A percentile compares a stretch with the other conserved stretches of the same genome.
Evolutionary conservation across 2,113 vertebrate species (phyloP).

Genomic region (Alexandromys fortis): DNA sequence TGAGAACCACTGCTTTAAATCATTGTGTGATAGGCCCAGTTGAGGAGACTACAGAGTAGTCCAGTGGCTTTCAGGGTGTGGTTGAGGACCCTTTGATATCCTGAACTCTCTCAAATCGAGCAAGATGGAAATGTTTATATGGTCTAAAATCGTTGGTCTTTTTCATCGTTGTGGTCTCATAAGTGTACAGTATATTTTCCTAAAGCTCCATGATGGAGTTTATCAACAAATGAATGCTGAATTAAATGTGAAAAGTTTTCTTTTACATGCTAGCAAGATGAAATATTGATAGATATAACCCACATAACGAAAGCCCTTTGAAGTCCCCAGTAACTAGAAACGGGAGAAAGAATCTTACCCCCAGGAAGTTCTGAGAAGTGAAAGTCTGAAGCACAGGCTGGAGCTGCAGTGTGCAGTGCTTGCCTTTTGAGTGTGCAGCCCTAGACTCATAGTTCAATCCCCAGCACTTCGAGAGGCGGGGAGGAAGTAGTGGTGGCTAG

Average conservation of each 20-base stretch:
- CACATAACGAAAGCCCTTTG: conserved; percentile 1
- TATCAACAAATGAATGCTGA: background rate
- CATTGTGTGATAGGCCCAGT: background rate
- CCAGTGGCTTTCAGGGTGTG: background rate
- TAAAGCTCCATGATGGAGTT: background rate
- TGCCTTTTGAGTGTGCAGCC: background rate
- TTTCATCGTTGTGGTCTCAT: background rate
- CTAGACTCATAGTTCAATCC: background rate
- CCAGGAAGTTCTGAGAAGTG: background rate
- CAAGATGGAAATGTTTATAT: background rate
- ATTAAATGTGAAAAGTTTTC: background rate
- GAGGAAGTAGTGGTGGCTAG: background rate
- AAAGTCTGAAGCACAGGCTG: background rate
- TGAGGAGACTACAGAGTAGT: background rate
- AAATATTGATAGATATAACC: conserved; percentile 28
- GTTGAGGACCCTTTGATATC: background rate
- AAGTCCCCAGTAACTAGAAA: background rate
- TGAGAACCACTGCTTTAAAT: background rate
- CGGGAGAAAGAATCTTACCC: background rate
- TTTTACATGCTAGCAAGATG: conserved; percentile 20
- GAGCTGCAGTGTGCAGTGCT: background rate
- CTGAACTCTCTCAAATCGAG: background rate
- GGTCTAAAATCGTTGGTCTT: background rate
- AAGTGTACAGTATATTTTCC: background rate
- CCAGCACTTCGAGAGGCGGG: background rate